Evolutionary conservation across 1,140 invertebrate genomes (phyloP).

Genomic region (Archivesica marissinica): DNA sequence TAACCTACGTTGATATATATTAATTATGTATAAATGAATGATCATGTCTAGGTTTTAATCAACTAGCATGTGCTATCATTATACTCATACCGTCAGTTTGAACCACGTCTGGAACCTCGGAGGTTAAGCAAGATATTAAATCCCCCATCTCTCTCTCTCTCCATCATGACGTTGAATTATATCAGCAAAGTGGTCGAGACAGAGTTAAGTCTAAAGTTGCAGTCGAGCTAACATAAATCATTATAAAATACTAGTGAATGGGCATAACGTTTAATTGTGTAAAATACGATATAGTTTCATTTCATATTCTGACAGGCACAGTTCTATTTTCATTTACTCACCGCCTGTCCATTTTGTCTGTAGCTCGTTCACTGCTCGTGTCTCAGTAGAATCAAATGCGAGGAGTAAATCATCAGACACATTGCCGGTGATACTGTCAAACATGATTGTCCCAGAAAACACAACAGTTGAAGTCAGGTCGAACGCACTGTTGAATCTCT

Average conservation of each 20-base stretch:
- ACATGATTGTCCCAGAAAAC: slow-evolving; percentile 2
- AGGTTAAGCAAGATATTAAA: background rate
- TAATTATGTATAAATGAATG: background rate
- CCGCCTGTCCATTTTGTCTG: slow-evolving; percentile 5
- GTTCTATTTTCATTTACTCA: background rate
- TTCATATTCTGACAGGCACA: too few species aligned
- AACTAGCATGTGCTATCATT: background rate
- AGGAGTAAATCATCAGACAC: background rate
- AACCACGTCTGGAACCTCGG: background rate
- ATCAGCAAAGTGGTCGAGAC: background rate
- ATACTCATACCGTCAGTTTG: background rate
- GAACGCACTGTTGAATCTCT: slow-evolving; percentile 1
- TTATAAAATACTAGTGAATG: background rate
- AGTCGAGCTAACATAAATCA: background rate
- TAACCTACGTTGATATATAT: background rate
- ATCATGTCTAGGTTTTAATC: background rate
- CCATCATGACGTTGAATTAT: too few species aligned
- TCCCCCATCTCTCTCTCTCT: background rate
- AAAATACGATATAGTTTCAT: background rate
- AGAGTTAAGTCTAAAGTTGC: background rate
- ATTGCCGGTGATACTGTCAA: slow-evolving; percentile 1
- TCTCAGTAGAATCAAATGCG: background rate
- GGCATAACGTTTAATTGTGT: background rate
- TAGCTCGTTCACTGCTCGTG: background rate
- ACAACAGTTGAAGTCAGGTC: background rate